Conservation (phyloP, 37 sponge, comb jelly and placozoan species). For the Geodia barretti region DNA sequence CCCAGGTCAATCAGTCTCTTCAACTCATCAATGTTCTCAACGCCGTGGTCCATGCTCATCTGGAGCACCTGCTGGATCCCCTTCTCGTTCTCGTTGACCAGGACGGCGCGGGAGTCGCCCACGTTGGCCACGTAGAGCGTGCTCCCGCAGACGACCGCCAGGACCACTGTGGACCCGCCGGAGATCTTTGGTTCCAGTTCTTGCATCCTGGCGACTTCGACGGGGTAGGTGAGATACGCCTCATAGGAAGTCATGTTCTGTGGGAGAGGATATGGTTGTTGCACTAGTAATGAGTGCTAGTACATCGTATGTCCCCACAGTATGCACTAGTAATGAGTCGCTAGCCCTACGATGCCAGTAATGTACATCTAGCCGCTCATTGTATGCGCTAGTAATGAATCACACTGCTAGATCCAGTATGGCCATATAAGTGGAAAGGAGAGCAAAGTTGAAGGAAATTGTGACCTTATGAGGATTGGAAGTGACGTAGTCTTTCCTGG, state of each 20-base stretch:
- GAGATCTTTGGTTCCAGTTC: constrained; percentile 51
- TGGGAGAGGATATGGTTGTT: too few species aligned
- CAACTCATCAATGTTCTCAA: constrained; percentile 84
- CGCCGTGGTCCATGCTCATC: constrained; percentile 83
- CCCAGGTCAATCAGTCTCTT: constrained; percentile 68
- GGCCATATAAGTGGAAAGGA: too few species aligned
- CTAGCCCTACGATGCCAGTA: too few species aligned
- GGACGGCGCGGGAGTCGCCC: constrained; percentile 88
- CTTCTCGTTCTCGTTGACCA: constrained; percentile 27
- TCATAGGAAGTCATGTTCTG: constrained; percentile 82
- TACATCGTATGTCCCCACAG: too few species aligned
- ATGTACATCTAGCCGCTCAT: too few species aligned
- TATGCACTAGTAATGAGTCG: too few species aligned
- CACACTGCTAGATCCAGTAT: too few species aligned
- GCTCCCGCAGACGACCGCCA: constrained; percentile 72
- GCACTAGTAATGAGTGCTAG: too few species aligned
- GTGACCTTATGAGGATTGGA: too few species aligned
- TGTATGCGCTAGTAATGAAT: too few species aligned
- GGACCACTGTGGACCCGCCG: constrained; percentile 86
- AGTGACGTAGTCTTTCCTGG: too few species aligned
- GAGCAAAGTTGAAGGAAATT: too few species aligned
- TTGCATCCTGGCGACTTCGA: constrained; percentile 63
- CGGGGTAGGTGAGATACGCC: constrained; percentile 74
- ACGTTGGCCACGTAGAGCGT: constrained; percentile 86
- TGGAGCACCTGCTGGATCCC: constrained; percentile 51